Conservation (phyloP, 2,113 vertebrate genomes). For the Anseranas semipalmata region DNA sequence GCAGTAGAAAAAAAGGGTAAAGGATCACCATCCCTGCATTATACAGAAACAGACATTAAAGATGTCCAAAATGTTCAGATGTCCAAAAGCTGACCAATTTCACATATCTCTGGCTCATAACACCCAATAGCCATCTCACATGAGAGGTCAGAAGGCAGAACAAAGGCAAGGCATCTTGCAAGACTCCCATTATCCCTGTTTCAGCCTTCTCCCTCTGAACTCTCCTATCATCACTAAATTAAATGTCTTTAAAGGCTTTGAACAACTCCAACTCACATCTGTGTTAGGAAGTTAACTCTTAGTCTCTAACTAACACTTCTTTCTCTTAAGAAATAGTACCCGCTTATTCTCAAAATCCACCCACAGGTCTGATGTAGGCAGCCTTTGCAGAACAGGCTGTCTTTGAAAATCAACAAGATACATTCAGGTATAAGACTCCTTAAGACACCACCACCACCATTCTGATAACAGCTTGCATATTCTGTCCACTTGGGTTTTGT, state of each 20-base stretch:
- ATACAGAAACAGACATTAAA: background rate
- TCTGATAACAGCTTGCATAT: too few relatives aligned
- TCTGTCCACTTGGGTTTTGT: background rate
- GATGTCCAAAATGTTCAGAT: background rate
- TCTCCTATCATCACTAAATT: background rate
- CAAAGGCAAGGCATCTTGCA: background rate
- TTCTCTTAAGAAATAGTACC: background rate
- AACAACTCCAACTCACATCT: background rate
- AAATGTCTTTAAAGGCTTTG: background rate
- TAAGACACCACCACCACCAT: too few relatives aligned
- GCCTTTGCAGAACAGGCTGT: background rate
- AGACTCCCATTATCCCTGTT: background rate
- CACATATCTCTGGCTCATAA: background rate
- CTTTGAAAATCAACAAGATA: background rate
- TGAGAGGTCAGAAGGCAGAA: too few relatives aligned
- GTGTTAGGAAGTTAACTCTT: background rate
- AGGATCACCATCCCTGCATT: background rate
- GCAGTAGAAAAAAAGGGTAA: background rate
- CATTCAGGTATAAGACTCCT: too few relatives aligned
- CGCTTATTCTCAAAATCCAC: background rate
- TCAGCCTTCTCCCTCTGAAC: background rate
- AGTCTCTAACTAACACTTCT: too few relatives aligned
- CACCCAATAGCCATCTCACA: too few relatives aligned
- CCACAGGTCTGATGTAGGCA: rapidly evolving
- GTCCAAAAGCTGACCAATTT: background rate